These are phyloP conservation scores for Aporrectodea caliginosa DNA, from an alignment of 1,140 invertebrate genomes.

Conservation along the genomic window DNA sequence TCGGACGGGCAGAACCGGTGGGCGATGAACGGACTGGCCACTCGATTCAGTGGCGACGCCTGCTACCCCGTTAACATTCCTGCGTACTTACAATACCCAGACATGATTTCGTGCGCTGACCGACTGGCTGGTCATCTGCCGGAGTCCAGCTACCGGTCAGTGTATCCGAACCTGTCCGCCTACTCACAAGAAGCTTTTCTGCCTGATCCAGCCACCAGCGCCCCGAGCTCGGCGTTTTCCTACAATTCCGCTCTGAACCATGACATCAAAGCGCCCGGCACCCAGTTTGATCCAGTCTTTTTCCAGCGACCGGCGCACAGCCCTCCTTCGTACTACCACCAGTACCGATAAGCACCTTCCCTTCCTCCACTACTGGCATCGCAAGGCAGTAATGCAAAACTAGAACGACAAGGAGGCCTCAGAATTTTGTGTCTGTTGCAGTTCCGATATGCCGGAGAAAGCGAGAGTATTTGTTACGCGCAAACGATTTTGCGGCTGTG, in stretches of 20 bases:
- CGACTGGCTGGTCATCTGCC: not conserved
- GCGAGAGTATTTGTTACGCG: no score
- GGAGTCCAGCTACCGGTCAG: not conserved
- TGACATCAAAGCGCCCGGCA: not conserved
- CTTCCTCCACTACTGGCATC: no score
- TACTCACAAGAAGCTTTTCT: not conserved
- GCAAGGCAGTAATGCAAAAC: no score
- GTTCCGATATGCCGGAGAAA: no score
- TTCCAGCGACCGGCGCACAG: constrained; percentile 1
- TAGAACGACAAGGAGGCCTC: no score
- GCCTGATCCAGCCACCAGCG: not conserved
- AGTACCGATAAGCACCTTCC: not conserved
- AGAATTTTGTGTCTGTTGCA: no score
- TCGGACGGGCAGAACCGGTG: not conserved
- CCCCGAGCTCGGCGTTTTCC: not conserved
- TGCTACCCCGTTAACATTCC: not conserved
- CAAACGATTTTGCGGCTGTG: no score
- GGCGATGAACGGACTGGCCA: not conserved
- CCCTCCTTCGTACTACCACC: not conserved
- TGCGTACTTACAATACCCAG: not conserved
- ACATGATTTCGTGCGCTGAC: not conserved
- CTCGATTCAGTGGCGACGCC: not conserved
- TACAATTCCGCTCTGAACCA: not conserved
- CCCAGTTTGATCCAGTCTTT: not conserved
- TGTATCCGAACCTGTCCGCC: not conserved